Percentiles rank a stretch among this genome's conserved stretches.
Evolutionary conservation across 1,140 invertebrate species (phyloP).

Genomic region (Hycleus phaleratus): DNA sequence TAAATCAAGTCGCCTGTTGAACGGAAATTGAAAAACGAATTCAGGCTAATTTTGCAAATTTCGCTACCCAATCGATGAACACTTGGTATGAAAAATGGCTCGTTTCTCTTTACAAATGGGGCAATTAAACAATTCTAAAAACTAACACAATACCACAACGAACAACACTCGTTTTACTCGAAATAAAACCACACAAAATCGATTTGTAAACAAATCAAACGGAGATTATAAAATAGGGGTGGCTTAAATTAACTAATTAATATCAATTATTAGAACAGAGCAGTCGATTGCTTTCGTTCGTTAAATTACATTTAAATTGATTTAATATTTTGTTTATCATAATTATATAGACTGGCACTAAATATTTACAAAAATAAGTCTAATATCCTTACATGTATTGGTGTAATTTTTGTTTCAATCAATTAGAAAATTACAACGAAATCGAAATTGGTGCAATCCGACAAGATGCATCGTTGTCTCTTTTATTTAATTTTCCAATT

Average conservation of each 20-base stretch:
- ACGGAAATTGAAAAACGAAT: slow-evolving; percentile 12
- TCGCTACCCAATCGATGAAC: slow-evolving; percentile 9
- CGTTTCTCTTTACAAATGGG: slow-evolving; percentile 2
- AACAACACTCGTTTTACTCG: slow-evolving; percentile 22
- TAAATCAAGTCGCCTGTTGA: slow-evolving; percentile 29
- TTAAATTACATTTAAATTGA: slow-evolving; percentile 20
- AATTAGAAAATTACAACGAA: not conserved
- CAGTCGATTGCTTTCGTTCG: slow-evolving; percentile 15
- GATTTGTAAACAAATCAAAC: too few relatives aligned
- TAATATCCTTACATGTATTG: slow-evolving; percentile 30
- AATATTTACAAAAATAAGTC: slow-evolving; percentile 42
- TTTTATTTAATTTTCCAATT: too few relatives aligned
- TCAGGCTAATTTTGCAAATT: slow-evolving; percentile 20
- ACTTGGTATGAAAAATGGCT: slow-evolving; percentile 18
- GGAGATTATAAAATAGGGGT: too few relatives aligned
- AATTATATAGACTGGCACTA: slow-evolving; percentile 33
- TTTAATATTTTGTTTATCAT: not conserved
- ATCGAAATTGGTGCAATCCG: too few relatives aligned
- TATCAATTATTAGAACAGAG: slow-evolving; percentile 4
- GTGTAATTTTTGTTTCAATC: not conserved
- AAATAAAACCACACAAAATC: too few relatives aligned
- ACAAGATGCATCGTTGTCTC: too few relatives aligned
- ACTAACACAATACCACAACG: slow-evolving; percentile 32
- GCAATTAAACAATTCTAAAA: slow-evolving; percentile 27
- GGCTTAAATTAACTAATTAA: too few relatives aligned